A percentile compares a stretch with the other conserved stretches of the same genome.
Evolutionary conservation across 2,113 vertebrate species (phyloP).

Genomic region (Psammodynastes pulverulentus): DNA sequence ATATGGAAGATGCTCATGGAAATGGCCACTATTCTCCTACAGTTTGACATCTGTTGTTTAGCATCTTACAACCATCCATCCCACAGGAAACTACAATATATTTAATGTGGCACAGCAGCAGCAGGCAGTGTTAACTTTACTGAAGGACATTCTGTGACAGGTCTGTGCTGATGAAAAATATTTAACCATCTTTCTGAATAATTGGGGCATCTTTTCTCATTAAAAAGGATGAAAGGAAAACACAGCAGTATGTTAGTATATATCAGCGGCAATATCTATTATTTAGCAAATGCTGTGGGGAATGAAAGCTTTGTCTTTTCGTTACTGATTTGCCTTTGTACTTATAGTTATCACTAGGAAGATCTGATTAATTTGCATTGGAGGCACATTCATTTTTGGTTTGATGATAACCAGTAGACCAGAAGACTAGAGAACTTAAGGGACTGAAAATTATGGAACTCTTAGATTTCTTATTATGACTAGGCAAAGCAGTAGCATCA

Average conservation of each 20-base stretch:
- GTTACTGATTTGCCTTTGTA: neutral
- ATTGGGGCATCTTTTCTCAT: neutral
- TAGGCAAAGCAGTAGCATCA: neutral
- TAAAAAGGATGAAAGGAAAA: neutral
- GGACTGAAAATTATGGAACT: neutral
- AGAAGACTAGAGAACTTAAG: neutral
- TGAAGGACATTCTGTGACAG: neutral
- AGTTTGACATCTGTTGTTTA: neutral
- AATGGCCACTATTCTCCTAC: neutral
- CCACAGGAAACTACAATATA: neutral
- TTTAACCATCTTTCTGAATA: neutral
- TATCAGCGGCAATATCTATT: neutral
- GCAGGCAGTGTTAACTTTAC: neutral
- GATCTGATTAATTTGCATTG: neutral
- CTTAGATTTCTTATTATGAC: neutral
- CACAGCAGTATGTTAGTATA: neutral
- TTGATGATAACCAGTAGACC: neutral
- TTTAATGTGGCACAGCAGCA: neutral
- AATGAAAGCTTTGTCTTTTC: neutral
- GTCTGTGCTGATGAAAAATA: neutral
- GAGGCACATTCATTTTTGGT: neutral
- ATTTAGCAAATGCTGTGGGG: neutral
- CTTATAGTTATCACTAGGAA: neutral
- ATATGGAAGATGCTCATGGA: neutral
- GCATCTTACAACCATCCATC: neutral